Base-by-base conservation (phyloP, 2,797 vertebrate genomes). In the Poecilia picta region DNA sequence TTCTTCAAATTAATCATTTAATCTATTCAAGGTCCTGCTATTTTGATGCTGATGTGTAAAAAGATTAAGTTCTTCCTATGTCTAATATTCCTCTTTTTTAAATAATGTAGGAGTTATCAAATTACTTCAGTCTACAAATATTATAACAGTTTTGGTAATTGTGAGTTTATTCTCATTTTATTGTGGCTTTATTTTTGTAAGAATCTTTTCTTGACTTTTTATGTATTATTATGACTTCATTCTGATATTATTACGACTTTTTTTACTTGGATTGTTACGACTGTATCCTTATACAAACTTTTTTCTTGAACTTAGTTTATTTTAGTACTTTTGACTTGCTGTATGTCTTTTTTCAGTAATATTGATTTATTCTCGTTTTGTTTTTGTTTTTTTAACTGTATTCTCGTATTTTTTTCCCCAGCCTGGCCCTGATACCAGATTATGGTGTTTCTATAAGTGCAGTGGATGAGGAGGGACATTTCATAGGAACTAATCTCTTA, bases 401-500 rank as follows among this genome's bases (percentile, higher is more conserved):
- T 55, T 55, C 1, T 55, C 3, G 8, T n/a, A n/a, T 55, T 25
- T n/a, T 55, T n/a, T n/a, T 2, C 16, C 25, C 4, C 16, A 55
- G 53, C 25, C 53, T n/a, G 53, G 53, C 23, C 53, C 53, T 55
- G 53, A 55, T 25, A 25, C 51, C 53, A 62, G 3, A n/a, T 5
- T 25, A 46, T 39, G 53, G 0, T 31, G 33, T 64, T 64, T 72
- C 55, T 68, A 73, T 28, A 25, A 72, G 3, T 45, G 47, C 78
- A 46, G 23, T 66, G 78, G 73, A 81, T 31, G 39, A 8, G 53
- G 43, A 3, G 64, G 74, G 43, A 57, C 62, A 5, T 43, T 33
- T 57, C n/a, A 78, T 33, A 43, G 70, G 4, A 78, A 78, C 81
- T 83, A 68, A 86, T 78, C 46, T 79, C 64, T 90, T 85, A 87